phyloP scores from a whole-genome alignment of 2,797 vertebrate genomes.

The Bradypodion ventrale region DNA sequence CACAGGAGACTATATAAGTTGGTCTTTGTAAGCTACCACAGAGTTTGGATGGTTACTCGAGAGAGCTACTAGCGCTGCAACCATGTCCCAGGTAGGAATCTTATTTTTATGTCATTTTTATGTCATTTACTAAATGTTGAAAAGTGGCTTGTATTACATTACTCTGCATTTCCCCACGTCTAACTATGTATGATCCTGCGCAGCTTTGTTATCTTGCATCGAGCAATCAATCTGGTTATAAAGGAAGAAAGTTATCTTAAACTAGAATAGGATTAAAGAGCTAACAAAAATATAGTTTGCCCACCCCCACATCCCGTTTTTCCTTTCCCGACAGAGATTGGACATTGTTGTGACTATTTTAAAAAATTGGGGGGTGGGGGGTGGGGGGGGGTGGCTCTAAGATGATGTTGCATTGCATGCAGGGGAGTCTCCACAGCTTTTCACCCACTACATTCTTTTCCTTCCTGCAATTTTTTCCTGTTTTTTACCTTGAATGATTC shows the following conservation, averaged over 20 bases:
- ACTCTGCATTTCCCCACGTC: not conserved
- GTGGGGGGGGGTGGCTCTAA: no score
- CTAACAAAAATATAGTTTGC: not conserved
- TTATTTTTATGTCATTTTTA: not conserved
- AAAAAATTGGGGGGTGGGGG: no score
- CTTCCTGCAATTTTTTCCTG: no score
- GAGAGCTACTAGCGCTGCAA: slow-evolving; percentile 27
- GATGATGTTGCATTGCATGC: no score
- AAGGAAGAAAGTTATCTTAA: not conserved
- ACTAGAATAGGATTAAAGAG: not conserved
- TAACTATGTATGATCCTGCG: not conserved
- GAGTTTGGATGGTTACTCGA: slow-evolving; percentile 47
- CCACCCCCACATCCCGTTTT: not conserved
- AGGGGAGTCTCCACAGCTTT: no score
- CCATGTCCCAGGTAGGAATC: slow-evolving; percentile 78
- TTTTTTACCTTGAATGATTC: no score
- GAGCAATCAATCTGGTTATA: not conserved
- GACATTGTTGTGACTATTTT: no score
- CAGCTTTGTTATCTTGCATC: not conserved
- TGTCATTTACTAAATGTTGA: not conserved
- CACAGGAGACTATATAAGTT: slow-evolving; percentile 71
- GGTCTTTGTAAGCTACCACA: slow-evolving; percentile 6
- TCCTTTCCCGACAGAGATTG: no score
- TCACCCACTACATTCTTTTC: no score
- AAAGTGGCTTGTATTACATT: not conserved